Percentiles rank a stretch among this genome's conserved stretches.
Evolutionary conservation across 2,113 vertebrate species (phyloP).

Genomic region (Oreochromis tanganicae): DNA sequence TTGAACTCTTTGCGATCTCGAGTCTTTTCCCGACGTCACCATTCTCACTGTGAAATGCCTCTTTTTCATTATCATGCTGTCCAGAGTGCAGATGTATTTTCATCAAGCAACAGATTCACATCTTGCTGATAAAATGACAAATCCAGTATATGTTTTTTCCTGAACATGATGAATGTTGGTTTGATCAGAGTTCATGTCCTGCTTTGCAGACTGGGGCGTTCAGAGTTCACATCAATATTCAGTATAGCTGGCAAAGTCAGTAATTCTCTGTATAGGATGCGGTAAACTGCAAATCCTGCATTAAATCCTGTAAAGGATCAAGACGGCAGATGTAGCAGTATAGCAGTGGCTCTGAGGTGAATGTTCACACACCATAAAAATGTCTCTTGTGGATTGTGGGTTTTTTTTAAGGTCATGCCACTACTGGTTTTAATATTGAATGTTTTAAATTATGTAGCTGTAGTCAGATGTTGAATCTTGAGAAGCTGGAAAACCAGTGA

Average conservation of each 20-base stretch:
- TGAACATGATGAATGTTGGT: background rate
- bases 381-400: background rate
- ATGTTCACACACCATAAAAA: background rate
- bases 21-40: background rate
- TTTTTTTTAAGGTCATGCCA: background rate
- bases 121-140: background rate
- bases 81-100: accelerated
- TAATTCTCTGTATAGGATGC: background rate
- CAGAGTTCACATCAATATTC: constrained; percentile 9
- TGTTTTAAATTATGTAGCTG: background rate
- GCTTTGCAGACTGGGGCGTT: background rate
- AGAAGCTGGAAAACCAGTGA: background rate
- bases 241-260: background rate
- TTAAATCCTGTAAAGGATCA: background rate
- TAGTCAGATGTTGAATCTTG: background rate
- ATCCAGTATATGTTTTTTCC: accelerated
- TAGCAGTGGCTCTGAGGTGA: background rate
- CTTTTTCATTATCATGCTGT: background rate
- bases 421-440: background rate
- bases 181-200: background rate
- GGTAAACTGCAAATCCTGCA: background rate
- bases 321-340: background rate
- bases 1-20: accelerated
- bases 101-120: background rate
- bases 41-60: background rate